Evolutionary conservation across 2,113 vertebrate genomes (phyloP).

Genomic region (Atherinomorus stipes): DNA sequence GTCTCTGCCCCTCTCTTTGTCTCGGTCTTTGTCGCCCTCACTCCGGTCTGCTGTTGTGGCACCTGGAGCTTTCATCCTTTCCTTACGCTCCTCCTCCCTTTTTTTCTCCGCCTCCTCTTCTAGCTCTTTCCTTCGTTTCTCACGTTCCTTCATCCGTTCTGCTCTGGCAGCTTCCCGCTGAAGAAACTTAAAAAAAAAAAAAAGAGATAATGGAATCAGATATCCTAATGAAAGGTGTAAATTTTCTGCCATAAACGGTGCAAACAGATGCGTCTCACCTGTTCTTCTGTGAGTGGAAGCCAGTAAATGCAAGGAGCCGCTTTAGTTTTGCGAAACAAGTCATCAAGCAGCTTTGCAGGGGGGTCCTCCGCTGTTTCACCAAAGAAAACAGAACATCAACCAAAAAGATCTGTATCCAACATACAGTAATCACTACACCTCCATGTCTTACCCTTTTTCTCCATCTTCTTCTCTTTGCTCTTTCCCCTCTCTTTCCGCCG

Average conservation of each 20-base stretch:
- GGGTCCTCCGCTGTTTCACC: slow-evolving; percentile 85
- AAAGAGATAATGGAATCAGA: background rate
- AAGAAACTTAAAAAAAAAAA: slow-evolving; percentile 52
- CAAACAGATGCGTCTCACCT: slow-evolving; percentile 78
- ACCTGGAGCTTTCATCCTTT: slow-evolving; percentile 66
- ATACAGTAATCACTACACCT: background rate
- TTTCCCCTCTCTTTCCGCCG: slow-evolving; percentile 90
- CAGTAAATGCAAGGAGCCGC: slow-evolving; percentile 94
- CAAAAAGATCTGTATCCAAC: background rate
- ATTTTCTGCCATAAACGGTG: too few relatives aligned
- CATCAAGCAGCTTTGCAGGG: slow-evolving; percentile 91
- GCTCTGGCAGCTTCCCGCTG: slow-evolving; percentile 76
- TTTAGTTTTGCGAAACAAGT: slow-evolving; percentile 94
- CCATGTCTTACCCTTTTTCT: slow-evolving; percentile 87
- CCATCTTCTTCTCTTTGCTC: slow-evolving; percentile 89
- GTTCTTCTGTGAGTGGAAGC: slow-evolving; percentile 92
- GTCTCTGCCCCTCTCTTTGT: slow-evolving; percentile 75
- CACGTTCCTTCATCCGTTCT: slow-evolving; percentile 79
- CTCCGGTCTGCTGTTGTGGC: slow-evolving; percentile 60
- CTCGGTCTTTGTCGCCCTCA: slow-evolving; percentile 72
- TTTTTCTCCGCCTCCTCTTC: slow-evolving; percentile 74
- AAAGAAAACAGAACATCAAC: slow-evolving; percentile 10
- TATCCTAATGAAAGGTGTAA: background rate
- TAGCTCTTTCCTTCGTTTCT: slow-evolving; percentile 77
- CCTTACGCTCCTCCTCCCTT: slow-evolving; percentile 79